These are phyloP conservation scores for Drosophila borborema DNA, from an alignment of 2,888 invertebrate genomes.

Conservation along the genomic window DNA sequence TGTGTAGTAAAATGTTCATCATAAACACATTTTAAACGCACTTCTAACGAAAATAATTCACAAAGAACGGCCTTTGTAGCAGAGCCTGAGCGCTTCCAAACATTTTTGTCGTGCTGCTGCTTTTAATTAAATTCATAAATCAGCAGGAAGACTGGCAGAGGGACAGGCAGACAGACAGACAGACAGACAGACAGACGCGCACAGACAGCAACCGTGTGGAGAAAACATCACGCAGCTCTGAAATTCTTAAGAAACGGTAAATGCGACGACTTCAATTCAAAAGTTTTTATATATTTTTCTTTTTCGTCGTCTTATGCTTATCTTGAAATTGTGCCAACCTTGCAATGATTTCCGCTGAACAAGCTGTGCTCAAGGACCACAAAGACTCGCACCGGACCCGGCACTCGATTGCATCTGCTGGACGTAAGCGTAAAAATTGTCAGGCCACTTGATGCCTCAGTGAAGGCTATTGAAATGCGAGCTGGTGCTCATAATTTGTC, in stretches of 20 bases:
- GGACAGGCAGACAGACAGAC: neutral
- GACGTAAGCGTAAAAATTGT: slow-evolving; percentile 30
- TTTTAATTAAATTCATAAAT: slow-evolving; percentile 81
- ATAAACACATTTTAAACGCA: slow-evolving; percentile 66
- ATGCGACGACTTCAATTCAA: slow-evolving; percentile 23
- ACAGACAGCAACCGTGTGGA: slow-evolving; percentile 9
- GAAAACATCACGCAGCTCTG: slow-evolving; percentile 9
- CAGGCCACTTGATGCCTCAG: slow-evolving; percentile 45
- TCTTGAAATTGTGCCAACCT: slow-evolving; percentile 62
- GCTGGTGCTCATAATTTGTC: slow-evolving; percentile 74
- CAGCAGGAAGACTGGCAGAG: slow-evolving; percentile 42
- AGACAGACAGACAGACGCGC: neutral
- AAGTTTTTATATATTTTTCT: slow-evolving; percentile 32
- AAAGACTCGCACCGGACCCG: slow-evolving; percentile 9
- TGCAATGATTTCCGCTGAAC: slow-evolving; percentile 58
- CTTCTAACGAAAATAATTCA: slow-evolving; percentile 25
- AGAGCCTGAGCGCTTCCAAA: slow-evolving; percentile 19
- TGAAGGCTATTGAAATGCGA: slow-evolving; percentile 69
- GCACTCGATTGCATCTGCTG: slow-evolving; percentile 15
- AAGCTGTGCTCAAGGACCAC: slow-evolving; percentile 47
- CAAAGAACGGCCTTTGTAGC: slow-evolving; percentile 45
- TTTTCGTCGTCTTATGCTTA: slow-evolving; percentile 35
- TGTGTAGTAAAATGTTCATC: slow-evolving; percentile 47
- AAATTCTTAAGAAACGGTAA: slow-evolving; percentile 41
- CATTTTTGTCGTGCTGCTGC: slow-evolving; percentile 65